These are phyloP conservation scores for Engraulis encrasicolus DNA, from an alignment of 2,113 vertebrate genomes.

Conservation along the genomic window DNA sequence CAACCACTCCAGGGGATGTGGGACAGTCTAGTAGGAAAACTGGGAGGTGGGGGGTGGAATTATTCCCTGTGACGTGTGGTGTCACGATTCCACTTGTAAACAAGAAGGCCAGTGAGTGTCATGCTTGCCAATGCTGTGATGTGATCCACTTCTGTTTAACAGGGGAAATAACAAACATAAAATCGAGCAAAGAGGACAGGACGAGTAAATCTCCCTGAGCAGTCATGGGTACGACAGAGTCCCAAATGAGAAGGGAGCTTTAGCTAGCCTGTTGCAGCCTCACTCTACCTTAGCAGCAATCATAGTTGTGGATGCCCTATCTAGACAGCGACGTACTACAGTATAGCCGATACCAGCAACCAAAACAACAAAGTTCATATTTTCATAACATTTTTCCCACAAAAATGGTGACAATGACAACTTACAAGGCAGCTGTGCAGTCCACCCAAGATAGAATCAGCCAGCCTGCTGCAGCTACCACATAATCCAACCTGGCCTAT, in stretches of 20 bases:
- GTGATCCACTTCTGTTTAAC: not conserved
- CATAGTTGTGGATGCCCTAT: not conserved
- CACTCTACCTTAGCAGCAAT: no score
- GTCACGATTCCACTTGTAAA: not conserved
- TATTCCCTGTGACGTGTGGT: not conserved
- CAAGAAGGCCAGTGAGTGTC: not conserved
- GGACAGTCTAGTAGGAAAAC: conserved; percentile 4
- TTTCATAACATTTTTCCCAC: no score
- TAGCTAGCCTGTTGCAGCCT: no score
- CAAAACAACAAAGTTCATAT: no score
- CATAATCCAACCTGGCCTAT: no score
- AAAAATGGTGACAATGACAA: no score
- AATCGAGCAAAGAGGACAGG: not conserved
- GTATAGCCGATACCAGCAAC: no score
- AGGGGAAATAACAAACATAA: not conserved
- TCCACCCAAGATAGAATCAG: no score
- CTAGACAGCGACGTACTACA: not conserved
- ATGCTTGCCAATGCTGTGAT: not conserved
- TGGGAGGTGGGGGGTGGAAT: not conserved
- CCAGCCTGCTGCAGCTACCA: no score
- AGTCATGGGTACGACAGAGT: not conserved
- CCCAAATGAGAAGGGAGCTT: no score
- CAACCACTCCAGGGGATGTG: not conserved
- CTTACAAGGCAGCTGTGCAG: no score
- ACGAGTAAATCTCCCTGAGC: not conserved